Conservation (phyloP, 2,888 invertebrate species). For the Mythimna lalbum region DNA sequence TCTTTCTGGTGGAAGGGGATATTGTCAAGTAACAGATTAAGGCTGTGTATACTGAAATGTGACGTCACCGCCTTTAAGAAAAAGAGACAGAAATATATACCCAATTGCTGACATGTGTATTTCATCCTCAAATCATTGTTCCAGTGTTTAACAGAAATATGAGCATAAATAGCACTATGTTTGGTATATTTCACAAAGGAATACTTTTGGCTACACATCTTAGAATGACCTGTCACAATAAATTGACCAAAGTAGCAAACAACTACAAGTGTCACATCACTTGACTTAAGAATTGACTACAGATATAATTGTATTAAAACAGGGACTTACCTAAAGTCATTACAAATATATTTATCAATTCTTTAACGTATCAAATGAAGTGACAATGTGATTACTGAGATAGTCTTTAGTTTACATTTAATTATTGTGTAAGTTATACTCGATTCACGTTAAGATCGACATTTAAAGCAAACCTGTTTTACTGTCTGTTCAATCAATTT, state of each 20-base stretch:
- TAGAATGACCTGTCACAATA: background rate
- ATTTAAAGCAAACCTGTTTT: too few relatives aligned
- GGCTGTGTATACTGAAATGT: too few relatives aligned
- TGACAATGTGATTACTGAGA: background rate
- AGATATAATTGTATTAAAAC: background rate
- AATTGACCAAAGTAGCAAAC: constrained; percentile 1
- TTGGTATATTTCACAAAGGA: too few relatives aligned
- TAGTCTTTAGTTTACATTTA: constrained; percentile 1
- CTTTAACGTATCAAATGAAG: constrained; percentile 6
- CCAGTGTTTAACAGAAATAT: background rate
- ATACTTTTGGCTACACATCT: background rate
- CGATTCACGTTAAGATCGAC: too few relatives aligned
- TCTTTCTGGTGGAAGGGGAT: too few relatives aligned
- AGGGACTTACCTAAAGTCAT: constrained; percentile 6
- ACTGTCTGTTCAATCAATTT: too few relatives aligned
- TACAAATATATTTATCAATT: background rate
- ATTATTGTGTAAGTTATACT: background rate
- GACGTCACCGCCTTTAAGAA: too few relatives aligned
- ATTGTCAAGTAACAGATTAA: too few relatives aligned
- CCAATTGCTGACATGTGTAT: too few relatives aligned
- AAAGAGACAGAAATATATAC: too few relatives aligned
- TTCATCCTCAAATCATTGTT: background rate
- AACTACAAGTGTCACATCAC: constrained; percentile 8
- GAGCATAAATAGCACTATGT: background rate
- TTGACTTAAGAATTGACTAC: background rate